phyloP scores from a whole-genome alignment of 2,113 vertebrate genomes.

The Agapornis roseicollis region DNA sequence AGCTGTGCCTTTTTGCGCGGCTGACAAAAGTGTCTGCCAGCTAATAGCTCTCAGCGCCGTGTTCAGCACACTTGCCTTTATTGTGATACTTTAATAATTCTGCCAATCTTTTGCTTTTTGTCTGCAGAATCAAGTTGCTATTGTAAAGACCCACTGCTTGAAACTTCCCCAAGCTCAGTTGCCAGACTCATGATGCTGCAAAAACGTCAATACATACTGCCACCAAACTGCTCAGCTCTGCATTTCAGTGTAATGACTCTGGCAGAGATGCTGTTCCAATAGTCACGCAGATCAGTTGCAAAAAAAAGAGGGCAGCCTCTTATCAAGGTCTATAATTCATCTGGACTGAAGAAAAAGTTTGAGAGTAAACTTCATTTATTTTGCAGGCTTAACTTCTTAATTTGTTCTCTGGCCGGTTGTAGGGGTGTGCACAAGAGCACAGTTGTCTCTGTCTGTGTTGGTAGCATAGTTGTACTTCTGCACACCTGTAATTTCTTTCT shows the following conservation, averaged over 20 bases:
- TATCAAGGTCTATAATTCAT: slow-evolving; percentile 65
- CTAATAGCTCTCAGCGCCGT: background rate
- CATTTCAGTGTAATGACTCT: slow-evolving; percentile 71
- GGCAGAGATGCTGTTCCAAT: slow-evolving; percentile 71
- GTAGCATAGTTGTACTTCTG: slow-evolving; percentile 64
- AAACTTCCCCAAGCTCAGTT: slow-evolving; percentile 71
- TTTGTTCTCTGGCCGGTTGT: slow-evolving; percentile 52
- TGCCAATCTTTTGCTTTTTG: slow-evolving; percentile 68
- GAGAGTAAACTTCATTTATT: slow-evolving; percentile 58
- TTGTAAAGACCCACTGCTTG: slow-evolving; percentile 75
- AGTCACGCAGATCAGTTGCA: slow-evolving; percentile 61
- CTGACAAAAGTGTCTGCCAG: background rate
- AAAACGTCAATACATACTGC: slow-evolving; percentile 68
- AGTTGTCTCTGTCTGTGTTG: slow-evolving; percentile 67
- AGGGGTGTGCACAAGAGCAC: slow-evolving; percentile 68
- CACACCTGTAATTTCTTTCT: slow-evolving; percentile 67
- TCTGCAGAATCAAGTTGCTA: slow-evolving; percentile 77
- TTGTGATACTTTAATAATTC: slow-evolving; percentile 62
- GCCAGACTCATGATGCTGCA: slow-evolving; percentile 71
- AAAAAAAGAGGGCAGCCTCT: slow-evolving; percentile 60
- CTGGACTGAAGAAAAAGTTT: slow-evolving; percentile 67
- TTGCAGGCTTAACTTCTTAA: slow-evolving; percentile 63
- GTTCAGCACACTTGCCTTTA: slow-evolving; percentile 29
- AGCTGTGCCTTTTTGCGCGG: background rate
- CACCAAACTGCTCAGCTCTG: slow-evolving; percentile 72